phyloP scores from a whole-genome alignment of 2,113 vertebrate species.

The Xiphophorus maculatus region DNA sequence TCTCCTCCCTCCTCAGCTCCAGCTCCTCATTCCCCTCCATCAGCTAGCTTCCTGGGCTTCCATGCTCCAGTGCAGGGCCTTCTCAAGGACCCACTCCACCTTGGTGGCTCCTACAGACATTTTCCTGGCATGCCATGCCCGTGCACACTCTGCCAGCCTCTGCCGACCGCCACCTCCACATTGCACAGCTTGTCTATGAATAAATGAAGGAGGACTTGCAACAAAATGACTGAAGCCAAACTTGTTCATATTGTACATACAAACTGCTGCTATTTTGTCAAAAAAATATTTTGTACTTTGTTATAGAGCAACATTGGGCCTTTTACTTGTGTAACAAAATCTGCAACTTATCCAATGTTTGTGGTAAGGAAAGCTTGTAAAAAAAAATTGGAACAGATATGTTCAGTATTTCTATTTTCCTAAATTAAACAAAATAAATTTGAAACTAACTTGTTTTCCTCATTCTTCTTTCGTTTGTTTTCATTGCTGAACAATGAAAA shows the following conservation, averaged over 20 bases:
- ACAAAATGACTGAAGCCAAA: constrained; percentile 37
- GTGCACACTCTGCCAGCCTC: constrained; percentile 80
- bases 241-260: constrained; percentile 69
- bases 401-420: constrained; percentile 71
- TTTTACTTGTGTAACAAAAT: constrained; percentile 54
- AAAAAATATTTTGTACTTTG: constrained; percentile 31
- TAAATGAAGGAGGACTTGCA: constrained; percentile 68
- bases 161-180: constrained; percentile 72
- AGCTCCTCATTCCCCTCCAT: constrained; percentile 70
- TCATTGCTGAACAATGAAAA: neutral
- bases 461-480: constrained; percentile 3
- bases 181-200: constrained; percentile 78
- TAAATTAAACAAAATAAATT: constrained; percentile 78
- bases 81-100: constrained; percentile 78
- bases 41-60: constrained; percentile 75
- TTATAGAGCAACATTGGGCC: constrained; percentile 50
- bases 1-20: constrained; percentile 36
- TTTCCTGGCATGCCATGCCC: constrained; percentile 82
- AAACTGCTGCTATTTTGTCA: constrained; percentile 71
- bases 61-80: constrained; percentile 72
- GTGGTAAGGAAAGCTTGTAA: constrained; percentile 47
- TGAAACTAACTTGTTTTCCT: constrained; percentile 49
- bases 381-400: constrained; percentile 46
- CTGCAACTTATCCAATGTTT: constrained; percentile 67
- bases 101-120: constrained; percentile 78